phyloP scores from a whole-genome alignment of 1,140 invertebrate genomes.

The Schlechtendalia chinensis region DNA sequence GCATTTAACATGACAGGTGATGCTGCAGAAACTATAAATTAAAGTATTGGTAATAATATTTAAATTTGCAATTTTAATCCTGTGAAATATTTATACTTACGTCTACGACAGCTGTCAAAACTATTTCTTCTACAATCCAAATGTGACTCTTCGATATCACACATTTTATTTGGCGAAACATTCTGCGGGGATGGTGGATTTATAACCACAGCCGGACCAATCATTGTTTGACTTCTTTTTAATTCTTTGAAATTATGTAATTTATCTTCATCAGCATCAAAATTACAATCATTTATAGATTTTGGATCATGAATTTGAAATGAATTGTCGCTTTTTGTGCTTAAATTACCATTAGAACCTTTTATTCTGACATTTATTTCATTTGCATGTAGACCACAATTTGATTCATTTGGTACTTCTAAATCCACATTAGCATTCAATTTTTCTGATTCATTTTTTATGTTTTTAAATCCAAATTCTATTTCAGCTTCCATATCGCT shows the following conservation, averaged over 20 bases:
- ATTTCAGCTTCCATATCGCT: constrained; percentile 44
- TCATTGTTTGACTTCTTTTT: constrained; percentile 52
- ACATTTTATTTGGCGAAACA: constrained; percentile 51
- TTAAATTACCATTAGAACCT: constrained; percentile 56
- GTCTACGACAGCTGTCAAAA: constrained; percentile 54
- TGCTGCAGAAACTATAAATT: constrained; percentile 54
- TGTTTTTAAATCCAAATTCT: constrained; percentile 11
- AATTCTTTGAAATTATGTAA: constrained; percentile 51
- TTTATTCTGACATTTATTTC: constrained; percentile 54
- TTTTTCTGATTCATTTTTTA: constrained; percentile 17
- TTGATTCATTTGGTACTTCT: constrained; percentile 29
- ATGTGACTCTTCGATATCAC: constrained; percentile 36
- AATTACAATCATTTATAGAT: constrained; percentile 51
- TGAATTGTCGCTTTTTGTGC: constrained; percentile 51
- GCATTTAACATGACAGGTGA: constrained; percentile 55
- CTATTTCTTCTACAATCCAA: constrained; percentile 53
- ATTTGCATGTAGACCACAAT: constrained; percentile 25
- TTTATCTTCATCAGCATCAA: constrained; percentile 53
- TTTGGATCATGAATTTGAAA: constrained; percentile 40
- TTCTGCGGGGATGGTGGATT: constrained; percentile 66
- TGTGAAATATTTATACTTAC: constrained; percentile 14
- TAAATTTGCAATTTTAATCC: neutral
- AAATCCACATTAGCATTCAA: neutral
- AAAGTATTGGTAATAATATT: constrained; percentile 13
- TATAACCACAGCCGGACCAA: constrained; percentile 61